Conservation (phyloP, 2,113 vertebrate genomes). For the Alaudala cheleensis region DNA sequence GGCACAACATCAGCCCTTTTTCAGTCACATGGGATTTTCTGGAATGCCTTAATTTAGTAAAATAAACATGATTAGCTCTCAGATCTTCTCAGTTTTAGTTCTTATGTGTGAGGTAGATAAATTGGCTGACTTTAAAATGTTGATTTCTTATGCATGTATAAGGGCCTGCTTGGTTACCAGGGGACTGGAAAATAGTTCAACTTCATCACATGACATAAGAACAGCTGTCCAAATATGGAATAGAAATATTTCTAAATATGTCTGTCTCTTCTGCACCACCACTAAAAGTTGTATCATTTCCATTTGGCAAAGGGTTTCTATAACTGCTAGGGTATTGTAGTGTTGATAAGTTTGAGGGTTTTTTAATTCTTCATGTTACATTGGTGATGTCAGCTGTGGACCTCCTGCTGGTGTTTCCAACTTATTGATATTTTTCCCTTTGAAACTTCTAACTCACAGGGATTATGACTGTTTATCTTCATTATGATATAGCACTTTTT, state of each 20-base stretch:
- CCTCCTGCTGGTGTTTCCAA: not conserved
- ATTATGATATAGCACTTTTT: not conserved
- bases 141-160: slow-evolving; percentile 4
- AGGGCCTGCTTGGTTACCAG: slow-evolving; percentile 1
- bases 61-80: slow-evolving; percentile 3
- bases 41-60: slow-evolving; percentile 36
- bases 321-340: not conserved
- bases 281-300: not conserved
- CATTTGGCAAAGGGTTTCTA: not conserved
- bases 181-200: not conserved
- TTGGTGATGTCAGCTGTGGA: not conserved
- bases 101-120: not conserved
- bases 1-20: slow-evolving; percentile 5
- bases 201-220: not conserved
- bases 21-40: slow-evolving; percentile 9
- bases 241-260: not conserved
- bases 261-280: not conserved
- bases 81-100: not conserved
- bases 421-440: not conserved
- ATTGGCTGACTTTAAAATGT: not conserved
- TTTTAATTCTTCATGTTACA: not conserved
- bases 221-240: not conserved
- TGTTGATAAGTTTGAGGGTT: not conserved
- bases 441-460: not conserved
- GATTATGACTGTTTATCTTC: not conserved